Evolutionary conservation across 2,797 vertebrate genomes (phyloP).

Genomic region (Clarias pachynema): DNA sequence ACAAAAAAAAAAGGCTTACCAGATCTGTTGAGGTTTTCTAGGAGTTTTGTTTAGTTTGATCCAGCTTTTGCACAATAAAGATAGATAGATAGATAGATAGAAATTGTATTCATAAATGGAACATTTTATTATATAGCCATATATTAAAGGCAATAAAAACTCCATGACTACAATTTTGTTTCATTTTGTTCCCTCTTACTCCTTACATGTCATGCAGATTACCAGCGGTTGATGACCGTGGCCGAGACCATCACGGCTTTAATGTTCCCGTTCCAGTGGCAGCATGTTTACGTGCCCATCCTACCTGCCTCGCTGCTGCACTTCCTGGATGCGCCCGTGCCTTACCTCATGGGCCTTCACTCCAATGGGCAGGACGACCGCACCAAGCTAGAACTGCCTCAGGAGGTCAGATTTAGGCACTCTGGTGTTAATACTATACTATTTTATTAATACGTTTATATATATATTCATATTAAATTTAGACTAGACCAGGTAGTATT

Average conservation of each 20-base stretch:
- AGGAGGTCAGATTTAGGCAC: slow-evolving; percentile 82
- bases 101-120: too few species aligned
- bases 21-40: neutral
- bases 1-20: neutral
- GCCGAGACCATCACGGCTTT: slow-evolving; percentile 98
- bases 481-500: neutral
- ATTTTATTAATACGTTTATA: neutral
- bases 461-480: neutral
- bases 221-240: slow-evolving; percentile 98
- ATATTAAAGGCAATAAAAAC: neutral
- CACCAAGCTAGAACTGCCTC: slow-evolving; percentile 94
- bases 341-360: slow-evolving; percentile 98
- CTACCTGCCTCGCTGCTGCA: slow-evolving; percentile 97
- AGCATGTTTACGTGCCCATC: slow-evolving; percentile 98
- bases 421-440: neutral
- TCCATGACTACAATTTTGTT: neutral
- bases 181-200: neutral
- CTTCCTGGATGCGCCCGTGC: slow-evolving; percentile 97
- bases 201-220: slow-evolving; percentile 78
- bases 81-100: too few species aligned
- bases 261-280: slow-evolving; percentile 99
- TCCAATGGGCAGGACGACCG: slow-evolving; percentile 96
- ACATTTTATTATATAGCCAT: neutral
- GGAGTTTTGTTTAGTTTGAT: neutral
- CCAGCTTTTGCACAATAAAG: neutral